Percentiles rank a stretch among this genome's conserved stretches.
These are phyloP conservation scores for Seira musarum DNA, from an alignment of 2,888 invertebrate species.

Conservation along the genomic window DNA sequence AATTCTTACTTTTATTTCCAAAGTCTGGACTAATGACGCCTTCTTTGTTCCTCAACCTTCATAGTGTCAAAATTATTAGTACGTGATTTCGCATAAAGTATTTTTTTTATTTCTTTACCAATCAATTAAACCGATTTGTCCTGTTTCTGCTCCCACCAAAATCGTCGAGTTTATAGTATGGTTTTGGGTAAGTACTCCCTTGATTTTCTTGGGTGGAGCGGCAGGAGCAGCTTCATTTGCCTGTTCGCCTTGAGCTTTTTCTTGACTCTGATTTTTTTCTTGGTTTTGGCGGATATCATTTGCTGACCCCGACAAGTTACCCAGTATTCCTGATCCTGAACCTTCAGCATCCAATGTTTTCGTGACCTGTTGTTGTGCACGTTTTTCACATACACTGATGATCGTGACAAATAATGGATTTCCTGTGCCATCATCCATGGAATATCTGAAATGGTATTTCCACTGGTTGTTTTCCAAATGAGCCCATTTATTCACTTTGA, in stretches of 20 bases:
- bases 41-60: constrained; percentile 63
- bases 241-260: not conserved
- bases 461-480: constrained; percentile 68
- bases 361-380: too few species aligned
- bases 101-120: constrained; percentile 47
- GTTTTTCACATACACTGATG: constrained; percentile 38
- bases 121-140: constrained; percentile 63
- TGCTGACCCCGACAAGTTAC: too few species aligned
- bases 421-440: constrained; percentile 33
- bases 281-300: too few species aligned
- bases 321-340: too few species aligned
- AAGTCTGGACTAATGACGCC: constrained; percentile 60
- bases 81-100: too few species aligned
- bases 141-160: constrained; percentile 64
- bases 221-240: constrained; percentile 18
- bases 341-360: too few species aligned
- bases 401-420: constrained; percentile 39
- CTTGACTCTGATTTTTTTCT: too few species aligned
- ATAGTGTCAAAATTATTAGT: too few species aligned
- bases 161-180: constrained; percentile 51
- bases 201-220: constrained; percentile 15
- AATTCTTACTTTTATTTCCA: constrained; percentile 59
- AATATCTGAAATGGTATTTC: constrained; percentile 59
- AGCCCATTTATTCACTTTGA: constrained; percentile 64
- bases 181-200: constrained; percentile 16